A percentile compares a stretch with the other conserved stretches of the same genome.
These are phyloP conservation scores for Cyaniris semiargus DNA, from an alignment of 2,888 invertebrate species.

Conservation along the genomic window DNA sequence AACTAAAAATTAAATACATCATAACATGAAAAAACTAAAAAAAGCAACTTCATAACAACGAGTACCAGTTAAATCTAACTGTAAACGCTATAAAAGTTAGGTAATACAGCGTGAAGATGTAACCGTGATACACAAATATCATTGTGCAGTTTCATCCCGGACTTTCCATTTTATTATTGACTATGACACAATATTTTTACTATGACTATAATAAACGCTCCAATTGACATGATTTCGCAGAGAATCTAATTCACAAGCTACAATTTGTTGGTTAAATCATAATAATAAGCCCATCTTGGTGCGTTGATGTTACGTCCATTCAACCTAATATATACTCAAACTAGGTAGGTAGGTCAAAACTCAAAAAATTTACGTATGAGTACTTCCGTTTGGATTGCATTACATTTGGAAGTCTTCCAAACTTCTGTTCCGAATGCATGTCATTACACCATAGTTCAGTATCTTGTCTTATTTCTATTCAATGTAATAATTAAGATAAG, in stretches of 20 bases:
- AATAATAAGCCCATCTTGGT: background rate
- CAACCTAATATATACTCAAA: background rate
- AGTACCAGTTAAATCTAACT: background rate
- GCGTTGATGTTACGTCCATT: background rate
- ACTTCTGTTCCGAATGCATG: too few relatives aligned
- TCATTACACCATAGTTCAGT: too few relatives aligned
- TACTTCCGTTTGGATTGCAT: too few relatives aligned
- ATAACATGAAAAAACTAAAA: too few relatives aligned
- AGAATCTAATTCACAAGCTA: background rate
- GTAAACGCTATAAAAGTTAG: background rate
- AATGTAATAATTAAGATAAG: too few relatives aligned
- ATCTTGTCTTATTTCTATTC: too few relatives aligned
- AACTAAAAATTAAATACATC: too few relatives aligned
- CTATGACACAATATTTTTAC: background rate
- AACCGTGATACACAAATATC: conserved; percentile 19
- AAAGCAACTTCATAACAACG: background rate
- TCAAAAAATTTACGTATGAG: too few relatives aligned
- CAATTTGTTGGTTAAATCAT: background rate
- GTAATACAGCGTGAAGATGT: conserved; percentile 23
- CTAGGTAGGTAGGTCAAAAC: too few relatives aligned
- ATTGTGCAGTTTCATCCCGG: conserved; percentile 10
- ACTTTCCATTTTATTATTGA: conserved; percentile 20
- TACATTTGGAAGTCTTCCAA: too few relatives aligned
- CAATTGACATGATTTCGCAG: background rate
- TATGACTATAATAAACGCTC: background rate